Conservation (phyloP, 2,113 vertebrate genomes). For the Corvus hawaiiensis region DNA sequence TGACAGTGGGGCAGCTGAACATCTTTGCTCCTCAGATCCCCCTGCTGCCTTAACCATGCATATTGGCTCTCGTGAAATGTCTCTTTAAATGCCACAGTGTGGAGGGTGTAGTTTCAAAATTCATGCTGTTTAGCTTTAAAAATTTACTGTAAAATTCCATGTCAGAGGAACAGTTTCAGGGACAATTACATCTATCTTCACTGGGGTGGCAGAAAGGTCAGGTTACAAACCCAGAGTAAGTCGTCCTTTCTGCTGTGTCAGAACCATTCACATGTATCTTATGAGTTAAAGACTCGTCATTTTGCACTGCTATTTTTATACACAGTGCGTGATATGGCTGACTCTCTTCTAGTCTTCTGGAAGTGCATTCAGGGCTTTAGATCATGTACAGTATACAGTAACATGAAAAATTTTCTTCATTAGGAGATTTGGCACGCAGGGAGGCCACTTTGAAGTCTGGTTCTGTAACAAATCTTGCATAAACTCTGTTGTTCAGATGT, state of each 20-base stretch:
- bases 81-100: not conserved
- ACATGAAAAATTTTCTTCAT: conserved; percentile 2
- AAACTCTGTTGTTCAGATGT: not conserved
- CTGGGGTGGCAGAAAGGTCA: not conserved
- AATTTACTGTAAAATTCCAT: not conserved
- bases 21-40: not conserved
- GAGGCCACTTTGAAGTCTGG: conserved; percentile 17
- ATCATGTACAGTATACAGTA: not conserved
- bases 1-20: not conserved
- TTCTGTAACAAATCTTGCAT: not conserved
- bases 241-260: not conserved
- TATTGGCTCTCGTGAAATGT: not conserved
- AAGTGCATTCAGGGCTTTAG: not conserved
- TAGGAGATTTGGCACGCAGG: not conserved
- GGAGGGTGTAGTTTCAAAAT: not conserved
- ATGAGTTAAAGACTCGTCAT: not conserved
- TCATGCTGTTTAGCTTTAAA: not conserved
- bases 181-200: not conserved
- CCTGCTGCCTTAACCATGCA: not conserved
- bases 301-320: not conserved
- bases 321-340: not conserved
- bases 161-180: not conserved
- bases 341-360: not conserved
- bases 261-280: not conserved
- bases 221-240: not conserved